Base-by-base conservation (phyloP, 2,888 invertebrate species). In the Imbricaverruca yamaguchii region DNA sequence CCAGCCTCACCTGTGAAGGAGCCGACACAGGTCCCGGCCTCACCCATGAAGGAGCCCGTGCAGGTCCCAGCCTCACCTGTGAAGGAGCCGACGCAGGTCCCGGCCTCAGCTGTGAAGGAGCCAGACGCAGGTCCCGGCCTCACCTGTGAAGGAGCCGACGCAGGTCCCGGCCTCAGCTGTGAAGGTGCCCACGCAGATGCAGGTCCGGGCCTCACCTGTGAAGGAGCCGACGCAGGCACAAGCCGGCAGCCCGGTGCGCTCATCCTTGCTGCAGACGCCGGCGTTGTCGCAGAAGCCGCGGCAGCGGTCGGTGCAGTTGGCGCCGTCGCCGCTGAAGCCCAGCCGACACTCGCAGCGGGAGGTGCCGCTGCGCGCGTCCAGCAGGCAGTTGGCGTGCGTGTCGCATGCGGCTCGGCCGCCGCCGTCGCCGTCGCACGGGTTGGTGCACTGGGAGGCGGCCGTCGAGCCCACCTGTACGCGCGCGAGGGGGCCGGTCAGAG, bases 301-400 rank as follows among this genome's bases (percentile, higher is more conserved):
- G 86, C 97, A 97, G 0, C 95, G 92, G 87, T 96, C 96, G 87
- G 87, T 59, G 82, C 84, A 82, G 86, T 96, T 96, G 83, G 91
- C 91, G 81, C 95, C 96, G 39, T 94, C 94, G 84, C 95, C 94
- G 86, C 95, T 94, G 89, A 93, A 97, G 0, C 97, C 97, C 0
- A 95, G 93, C 86, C 96, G 96, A 87, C 97, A 97, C 86, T 95
- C 93, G 86, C 97, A 97, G 85, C 92, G 92, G 89, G 94, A 95
- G 18, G 92, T 93, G 0, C 82, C 82, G 13, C 92, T 92, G 0
- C 82, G 81, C 6, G 92, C 92, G 81, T 93, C 92, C 83, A 95
- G 89, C 12, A 96, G 90, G 86, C 96, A 97, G 86, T 94, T 93
- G 0, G 96, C 95, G 86, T 96, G 95, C 0, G 90, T 88, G 87